These are phyloP conservation scores for Podarcis lilfordi DNA, from an alignment of 2,797 vertebrate species.

Conservation along the genomic window DNA sequence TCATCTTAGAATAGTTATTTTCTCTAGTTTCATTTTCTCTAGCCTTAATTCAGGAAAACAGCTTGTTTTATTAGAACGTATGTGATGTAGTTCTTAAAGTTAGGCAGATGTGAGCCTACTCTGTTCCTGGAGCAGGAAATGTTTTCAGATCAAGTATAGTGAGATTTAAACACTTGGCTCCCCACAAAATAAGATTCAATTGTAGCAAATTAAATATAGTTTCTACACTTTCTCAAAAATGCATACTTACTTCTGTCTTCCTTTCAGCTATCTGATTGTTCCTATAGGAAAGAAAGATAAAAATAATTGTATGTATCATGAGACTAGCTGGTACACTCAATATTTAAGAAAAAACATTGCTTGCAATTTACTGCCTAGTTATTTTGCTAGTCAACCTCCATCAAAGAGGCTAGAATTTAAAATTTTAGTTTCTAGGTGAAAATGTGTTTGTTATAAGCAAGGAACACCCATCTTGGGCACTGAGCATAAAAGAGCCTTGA, in stretches of 20 bases:
- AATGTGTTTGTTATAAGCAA: neutral
- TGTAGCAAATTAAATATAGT: neutral
- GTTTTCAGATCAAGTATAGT: neutral
- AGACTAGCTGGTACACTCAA: neutral
- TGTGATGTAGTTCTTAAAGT: neutral
- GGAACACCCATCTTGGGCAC: neutral
- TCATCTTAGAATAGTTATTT: neutral
- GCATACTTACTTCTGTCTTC: conserved; percentile 78
- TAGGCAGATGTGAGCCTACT: neutral
- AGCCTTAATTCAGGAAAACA: no score
- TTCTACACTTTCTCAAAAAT: neutral
- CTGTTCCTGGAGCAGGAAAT: neutral
- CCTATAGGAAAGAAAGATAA: conserved; percentile 65
- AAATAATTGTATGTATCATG: conserved; percentile 10
- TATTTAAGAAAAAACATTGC: neutral
- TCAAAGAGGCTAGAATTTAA: neutral
- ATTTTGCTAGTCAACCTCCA: neutral
- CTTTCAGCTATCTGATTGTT: conserved; percentile 70
- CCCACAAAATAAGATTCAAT: neutral
- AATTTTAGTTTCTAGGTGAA: neutral
- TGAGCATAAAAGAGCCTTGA: neutral
- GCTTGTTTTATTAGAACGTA: no score
- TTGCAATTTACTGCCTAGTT: neutral
- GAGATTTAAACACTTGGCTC: neutral
- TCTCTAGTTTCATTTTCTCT: neutral